Evolutionary conservation across 37 sponge, comb jelly and placozoan species (phyloP).

Genomic region (Crambe crambe): DNA sequence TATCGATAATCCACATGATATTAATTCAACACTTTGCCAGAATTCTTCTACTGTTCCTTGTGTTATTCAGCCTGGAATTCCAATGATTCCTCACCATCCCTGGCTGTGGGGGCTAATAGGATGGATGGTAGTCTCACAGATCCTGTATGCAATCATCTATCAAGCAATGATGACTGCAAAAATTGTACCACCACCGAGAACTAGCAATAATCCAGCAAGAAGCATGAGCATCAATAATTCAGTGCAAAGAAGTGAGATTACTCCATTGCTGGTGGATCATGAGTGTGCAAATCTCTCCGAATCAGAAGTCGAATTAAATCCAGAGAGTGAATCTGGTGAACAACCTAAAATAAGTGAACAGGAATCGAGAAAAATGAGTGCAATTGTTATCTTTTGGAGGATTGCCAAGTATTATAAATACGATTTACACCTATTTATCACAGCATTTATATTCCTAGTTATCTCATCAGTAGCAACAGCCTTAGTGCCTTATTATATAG

Average conservation of each 20-base stretch:
- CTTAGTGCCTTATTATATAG: conserved; percentile 47
- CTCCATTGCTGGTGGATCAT: background rate
- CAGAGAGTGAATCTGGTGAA: too few relatives aligned
- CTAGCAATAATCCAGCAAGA: background rate
- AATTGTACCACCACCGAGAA: background rate
- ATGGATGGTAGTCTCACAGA: conserved; percentile 21
- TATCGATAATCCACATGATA: background rate
- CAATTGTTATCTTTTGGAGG: background rate
- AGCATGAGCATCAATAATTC: background rate
- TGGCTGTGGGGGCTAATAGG: conserved; percentile 44
- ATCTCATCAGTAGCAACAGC: conserved; percentile 24
- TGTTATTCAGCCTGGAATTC: background rate
- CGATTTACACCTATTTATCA: conserved; percentile 10
- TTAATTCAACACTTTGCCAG: background rate
- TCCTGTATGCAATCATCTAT: conserved; percentile 11
- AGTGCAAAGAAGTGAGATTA: background rate
- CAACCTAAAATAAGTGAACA: too few relatives aligned
- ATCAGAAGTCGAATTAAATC: too few relatives aligned
- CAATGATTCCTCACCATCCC: conserved; percentile 19
- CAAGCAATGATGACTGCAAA: background rate
- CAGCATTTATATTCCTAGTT: conserved; percentile 43
- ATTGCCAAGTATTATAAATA: conserved; percentile 27
- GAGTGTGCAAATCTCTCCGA: background rate
- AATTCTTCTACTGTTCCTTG: background rate
- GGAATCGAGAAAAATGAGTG: background rate